These are phyloP conservation scores for Bos taurus DNA, from an alignment of 2,113 vertebrate genomes.

Conservation along the genomic window DNA sequence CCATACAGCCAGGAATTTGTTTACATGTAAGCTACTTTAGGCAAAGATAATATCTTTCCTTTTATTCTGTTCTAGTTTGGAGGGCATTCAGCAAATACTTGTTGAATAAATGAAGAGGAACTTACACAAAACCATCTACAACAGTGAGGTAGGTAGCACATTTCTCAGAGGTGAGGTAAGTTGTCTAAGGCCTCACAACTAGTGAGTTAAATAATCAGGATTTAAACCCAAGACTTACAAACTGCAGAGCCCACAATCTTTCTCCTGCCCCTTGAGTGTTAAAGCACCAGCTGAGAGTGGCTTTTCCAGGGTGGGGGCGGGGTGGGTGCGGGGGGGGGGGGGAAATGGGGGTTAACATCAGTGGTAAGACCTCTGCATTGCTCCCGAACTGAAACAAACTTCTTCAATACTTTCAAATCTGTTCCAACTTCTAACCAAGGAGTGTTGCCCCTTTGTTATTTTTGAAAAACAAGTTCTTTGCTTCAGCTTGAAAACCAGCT, in stretches of 20 bases:
- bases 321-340: fast-evolving
- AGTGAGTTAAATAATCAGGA: not conserved
- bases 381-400: not conserved
- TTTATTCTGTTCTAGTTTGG: not conserved
- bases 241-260: not conserved
- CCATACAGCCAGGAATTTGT: not conserved
- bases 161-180: constrained; percentile 1
- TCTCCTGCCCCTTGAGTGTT: not conserved
- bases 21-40: not conserved
- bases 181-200: not conserved
- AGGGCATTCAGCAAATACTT: constrained; percentile 1
- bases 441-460: not conserved
- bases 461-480: constrained; percentile 23
- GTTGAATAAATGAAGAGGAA: not conserved
- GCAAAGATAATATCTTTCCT: not conserved
- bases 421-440: not conserved
- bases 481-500: constrained; percentile 4
- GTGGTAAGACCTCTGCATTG: not conserved
- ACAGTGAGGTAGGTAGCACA: not conserved
- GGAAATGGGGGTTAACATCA: not conserved
- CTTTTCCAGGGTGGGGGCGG: not conserved
- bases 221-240: constrained; percentile 29
- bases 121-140: not conserved
- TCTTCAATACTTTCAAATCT: constrained; percentile 2
- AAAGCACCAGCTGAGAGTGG: not conserved